phyloP scores from a whole-genome alignment of 53 echinoderm and acorn worm genomes.

The Mesocentrotus franciscanus region DNA sequence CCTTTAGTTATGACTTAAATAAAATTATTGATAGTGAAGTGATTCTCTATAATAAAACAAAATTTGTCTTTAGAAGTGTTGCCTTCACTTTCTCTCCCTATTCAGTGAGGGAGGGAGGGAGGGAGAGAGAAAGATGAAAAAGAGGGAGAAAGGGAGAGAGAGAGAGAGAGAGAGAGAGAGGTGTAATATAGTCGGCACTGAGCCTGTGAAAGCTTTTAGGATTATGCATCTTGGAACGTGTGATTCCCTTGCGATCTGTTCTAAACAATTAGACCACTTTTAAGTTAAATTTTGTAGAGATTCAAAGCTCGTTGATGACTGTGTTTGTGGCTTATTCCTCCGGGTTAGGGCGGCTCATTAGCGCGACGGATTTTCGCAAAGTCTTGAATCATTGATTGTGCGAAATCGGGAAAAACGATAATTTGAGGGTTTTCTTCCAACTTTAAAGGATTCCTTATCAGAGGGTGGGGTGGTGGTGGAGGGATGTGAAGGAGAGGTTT shows the following conservation, averaged over 20 bases:
- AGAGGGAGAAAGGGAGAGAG: neutral
- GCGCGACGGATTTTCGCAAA: neutral
- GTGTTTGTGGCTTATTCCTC: constrained; percentile 34
- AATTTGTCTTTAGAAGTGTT: neutral
- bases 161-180: neutral
- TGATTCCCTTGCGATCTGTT: constrained; percentile 18
- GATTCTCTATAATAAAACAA: neutral
- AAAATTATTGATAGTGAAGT: neutral
- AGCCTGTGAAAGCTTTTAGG: constrained; percentile 9
- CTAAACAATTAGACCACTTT: constrained; percentile 43
- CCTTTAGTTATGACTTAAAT: neutral
- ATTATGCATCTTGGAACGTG: neutral
- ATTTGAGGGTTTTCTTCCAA: constrained; percentile 7
- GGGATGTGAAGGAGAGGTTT: neutral
- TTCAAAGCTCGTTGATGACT: constrained; percentile 15
- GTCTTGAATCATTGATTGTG: constrained; percentile 36
- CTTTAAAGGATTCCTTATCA: neutral
- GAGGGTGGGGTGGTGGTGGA: neutral
- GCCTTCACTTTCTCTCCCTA: neutral
- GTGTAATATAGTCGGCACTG: neutral
- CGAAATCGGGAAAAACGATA: constrained; percentile 46
- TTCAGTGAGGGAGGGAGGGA: neutral
- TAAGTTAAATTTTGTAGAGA: constrained; percentile 21
- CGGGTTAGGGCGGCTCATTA: constrained; percentile 39
- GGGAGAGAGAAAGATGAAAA: no score